A percentile compares a stretch with the other conserved stretches of the same genome.
Conservation (phyloP, 2,797 vertebrate genomes). For the Spinus olivaceus region DNA sequence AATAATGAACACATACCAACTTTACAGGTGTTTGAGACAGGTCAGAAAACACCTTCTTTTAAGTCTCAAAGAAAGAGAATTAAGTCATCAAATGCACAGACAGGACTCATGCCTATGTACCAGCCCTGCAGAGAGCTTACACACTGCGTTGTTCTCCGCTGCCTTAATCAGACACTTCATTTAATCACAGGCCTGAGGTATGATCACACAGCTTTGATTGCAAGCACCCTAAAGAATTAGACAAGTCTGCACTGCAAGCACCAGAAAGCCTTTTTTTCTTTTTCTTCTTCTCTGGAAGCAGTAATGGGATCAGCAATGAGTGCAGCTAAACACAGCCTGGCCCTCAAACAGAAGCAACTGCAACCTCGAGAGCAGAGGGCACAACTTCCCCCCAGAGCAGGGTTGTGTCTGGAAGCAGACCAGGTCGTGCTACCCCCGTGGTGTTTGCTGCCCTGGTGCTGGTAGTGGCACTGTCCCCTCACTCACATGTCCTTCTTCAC, state of each 20-base stretch:
- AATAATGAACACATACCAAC: accelerated
- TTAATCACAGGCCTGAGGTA: background rate
- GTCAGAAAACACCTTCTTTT: background rate
- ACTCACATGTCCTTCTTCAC: slow-evolving; percentile 97
- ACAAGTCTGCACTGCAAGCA: background rate
- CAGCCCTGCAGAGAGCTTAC: background rate
- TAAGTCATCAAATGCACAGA: background rate
- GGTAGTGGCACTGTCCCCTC: background rate
- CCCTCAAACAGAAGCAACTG: accelerated
- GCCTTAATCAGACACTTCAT: background rate
- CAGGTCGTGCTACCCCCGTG: accelerated
- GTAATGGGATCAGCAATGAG: background rate
- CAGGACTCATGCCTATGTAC: background rate
- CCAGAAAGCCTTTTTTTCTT: background rate
- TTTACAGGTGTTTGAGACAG: accelerated
- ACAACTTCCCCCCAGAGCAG: too few relatives aligned
- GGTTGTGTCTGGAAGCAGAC: accelerated
- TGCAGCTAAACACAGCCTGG: accelerated
- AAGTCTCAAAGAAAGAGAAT: background rate
- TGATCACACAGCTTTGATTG: accelerated
- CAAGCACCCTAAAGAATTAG: accelerated
- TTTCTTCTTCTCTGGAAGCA: background rate
- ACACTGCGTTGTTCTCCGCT: background rate
- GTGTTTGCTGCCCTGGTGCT: accelerated
- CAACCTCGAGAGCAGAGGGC: accelerated